Percentiles rank a stretch among this genome's conserved stretches.
These are phyloP conservation scores for Cheilinus undulatus DNA, from an alignment of 2,113 vertebrate genomes.

Conservation along the genomic window DNA sequence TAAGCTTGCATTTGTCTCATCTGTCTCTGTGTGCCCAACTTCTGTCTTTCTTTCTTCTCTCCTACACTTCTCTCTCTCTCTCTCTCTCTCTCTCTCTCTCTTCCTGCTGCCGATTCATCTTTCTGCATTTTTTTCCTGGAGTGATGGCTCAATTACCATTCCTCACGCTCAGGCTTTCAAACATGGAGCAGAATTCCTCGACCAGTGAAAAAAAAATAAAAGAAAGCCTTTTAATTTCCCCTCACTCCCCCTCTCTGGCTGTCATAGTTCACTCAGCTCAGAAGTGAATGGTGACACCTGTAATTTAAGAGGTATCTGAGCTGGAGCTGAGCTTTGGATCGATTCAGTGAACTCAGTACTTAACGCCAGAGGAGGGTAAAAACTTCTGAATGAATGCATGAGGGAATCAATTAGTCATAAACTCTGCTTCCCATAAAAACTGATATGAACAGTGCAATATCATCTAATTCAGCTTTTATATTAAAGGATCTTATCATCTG, in stretches of 20 bases:
- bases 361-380: slow-evolving; percentile 50
- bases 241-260: slow-evolving; percentile 17
- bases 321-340: slow-evolving; percentile 48
- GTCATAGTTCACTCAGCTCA: slow-evolving; percentile 49
- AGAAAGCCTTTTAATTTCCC: slow-evolving; percentile 52
- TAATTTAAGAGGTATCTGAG: slow-evolving; percentile 55
- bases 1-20: slow-evolving; percentile 25
- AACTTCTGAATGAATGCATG: slow-evolving; percentile 62
- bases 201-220: slow-evolving; percentile 22
- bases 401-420: slow-evolving; percentile 52
- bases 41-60: slow-evolving; percentile 13
- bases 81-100: slow-evolving; percentile 1
- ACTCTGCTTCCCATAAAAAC: slow-evolving; percentile 22
- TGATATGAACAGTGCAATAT: slow-evolving; percentile 16
- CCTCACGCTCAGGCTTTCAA: slow-evolving; percentile 57
- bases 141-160: slow-evolving; percentile 76
- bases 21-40: slow-evolving; percentile 13
- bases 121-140: slow-evolving; percentile 56
- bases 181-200: slow-evolving; percentile 58
- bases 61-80: not conserved
- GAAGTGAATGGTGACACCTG: slow-evolving; percentile 52
- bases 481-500: slow-evolving; percentile 21
- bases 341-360: slow-evolving; percentile 49
- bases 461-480: slow-evolving; percentile 5
- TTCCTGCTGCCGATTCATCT: slow-evolving; percentile 52